These are phyloP conservation scores for Sturmia bella DNA, from an alignment of 2,888 invertebrate genomes.

Conservation along the genomic window DNA sequence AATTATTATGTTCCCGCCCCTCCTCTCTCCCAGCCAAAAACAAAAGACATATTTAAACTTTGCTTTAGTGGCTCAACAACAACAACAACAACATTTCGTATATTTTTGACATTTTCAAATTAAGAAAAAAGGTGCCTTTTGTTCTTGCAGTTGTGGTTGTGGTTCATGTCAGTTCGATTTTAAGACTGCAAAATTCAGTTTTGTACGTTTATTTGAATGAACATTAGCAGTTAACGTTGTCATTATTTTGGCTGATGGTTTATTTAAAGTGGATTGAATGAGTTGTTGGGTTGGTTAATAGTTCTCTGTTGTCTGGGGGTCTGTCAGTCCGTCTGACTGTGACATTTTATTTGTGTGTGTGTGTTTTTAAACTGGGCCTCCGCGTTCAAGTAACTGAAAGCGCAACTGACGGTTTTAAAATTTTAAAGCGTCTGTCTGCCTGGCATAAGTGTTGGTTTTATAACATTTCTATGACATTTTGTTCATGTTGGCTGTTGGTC, in stretches of 20 bases:
- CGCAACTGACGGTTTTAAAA: slow-evolving; percentile 7
- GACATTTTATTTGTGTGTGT: not conserved
- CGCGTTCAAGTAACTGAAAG: slow-evolving; percentile 21
- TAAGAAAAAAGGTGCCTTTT: slow-evolving; percentile 16
- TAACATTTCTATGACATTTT: slow-evolving; percentile 69
- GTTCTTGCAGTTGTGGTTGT: slow-evolving; percentile 16
- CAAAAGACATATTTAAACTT: too few relatives aligned
- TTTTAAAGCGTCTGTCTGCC: slow-evolving; percentile 31
- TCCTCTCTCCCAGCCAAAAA: too few relatives aligned
- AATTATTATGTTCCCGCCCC: too few relatives aligned
- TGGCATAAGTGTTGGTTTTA: slow-evolving; percentile 59
- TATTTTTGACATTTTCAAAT: slow-evolving; percentile 62
- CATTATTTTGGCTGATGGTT: slow-evolving; percentile 43
- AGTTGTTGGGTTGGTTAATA: slow-evolving; percentile 46
- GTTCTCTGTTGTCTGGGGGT: slow-evolving; percentile 28
- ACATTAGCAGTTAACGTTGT: slow-evolving; percentile 24
- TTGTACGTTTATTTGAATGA: slow-evolving; percentile 19
- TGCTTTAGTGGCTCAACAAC: too few relatives aligned
- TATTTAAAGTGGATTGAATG: slow-evolving; percentile 46
- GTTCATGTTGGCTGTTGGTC: slow-evolving; percentile 48
- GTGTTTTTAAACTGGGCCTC: slow-evolving; percentile 40
- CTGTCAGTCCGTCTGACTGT: not conserved
- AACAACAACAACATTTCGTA: slow-evolving; percentile 18
- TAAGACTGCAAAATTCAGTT: slow-evolving; percentile 23
- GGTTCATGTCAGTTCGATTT: slow-evolving; percentile 31